Percentiles rank a stretch among this genome's conserved stretches.
Conservation (phyloP, 2,797 vertebrate species). For the Hirundo rustica region DNA sequence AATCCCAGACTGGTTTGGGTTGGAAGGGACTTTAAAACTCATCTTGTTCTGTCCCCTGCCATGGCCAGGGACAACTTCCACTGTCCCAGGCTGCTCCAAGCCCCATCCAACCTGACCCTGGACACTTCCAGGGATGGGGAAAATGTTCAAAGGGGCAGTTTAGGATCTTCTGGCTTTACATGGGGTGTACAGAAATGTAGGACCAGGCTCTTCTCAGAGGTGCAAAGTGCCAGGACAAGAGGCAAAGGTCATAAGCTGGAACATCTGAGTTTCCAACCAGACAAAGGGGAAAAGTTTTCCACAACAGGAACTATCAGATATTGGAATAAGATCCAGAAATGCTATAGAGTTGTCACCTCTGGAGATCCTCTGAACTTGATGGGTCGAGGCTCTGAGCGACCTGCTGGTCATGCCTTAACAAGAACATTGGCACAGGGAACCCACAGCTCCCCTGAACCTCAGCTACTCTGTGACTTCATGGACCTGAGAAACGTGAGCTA, state of each 20-base stretch:
- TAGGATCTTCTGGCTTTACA: background rate
- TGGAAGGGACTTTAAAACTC: background rate
- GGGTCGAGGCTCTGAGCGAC: background rate
- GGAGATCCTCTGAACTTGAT: background rate
- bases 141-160: background rate
- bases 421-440: background rate
- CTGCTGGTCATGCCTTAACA: background rate
- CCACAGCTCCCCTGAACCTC: background rate
- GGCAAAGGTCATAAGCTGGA: background rate
- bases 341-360: background rate
- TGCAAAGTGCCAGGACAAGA: background rate
- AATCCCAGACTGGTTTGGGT: background rate
- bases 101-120: rapidly evolving
- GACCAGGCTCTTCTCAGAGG: background rate
- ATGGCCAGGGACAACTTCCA: background rate
- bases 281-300: background rate
- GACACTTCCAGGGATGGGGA: background rate
- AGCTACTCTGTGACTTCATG: background rate
- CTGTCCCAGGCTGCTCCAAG: background rate
- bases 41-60: background rate
- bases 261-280: background rate
- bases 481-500: background rate
- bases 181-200: background rate
- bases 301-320: background rate
- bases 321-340: background rate